These are phyloP conservation scores for Strix uralensis DNA, from an alignment of 2,113 vertebrate genomes.

Conservation along the genomic window DNA sequence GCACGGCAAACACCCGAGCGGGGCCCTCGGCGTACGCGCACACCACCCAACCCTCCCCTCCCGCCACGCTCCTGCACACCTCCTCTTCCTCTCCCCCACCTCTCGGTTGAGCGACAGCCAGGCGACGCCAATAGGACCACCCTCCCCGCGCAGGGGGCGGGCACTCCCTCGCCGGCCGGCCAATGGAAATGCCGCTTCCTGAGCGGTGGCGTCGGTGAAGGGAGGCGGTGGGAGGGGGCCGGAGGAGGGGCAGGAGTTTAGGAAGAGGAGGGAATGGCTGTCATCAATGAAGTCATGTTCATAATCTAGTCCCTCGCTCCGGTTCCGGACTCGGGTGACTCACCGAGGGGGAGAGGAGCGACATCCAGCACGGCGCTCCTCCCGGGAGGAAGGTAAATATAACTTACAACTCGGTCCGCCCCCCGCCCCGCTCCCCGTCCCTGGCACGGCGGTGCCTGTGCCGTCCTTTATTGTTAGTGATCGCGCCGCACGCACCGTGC, in stretches of 20 bases:
- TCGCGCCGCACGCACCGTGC: neutral
- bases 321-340: constrained; percentile 54
- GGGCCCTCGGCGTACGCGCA: neutral
- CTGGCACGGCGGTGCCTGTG: neutral
- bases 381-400: constrained; percentile 73
- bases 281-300: constrained; percentile 85
- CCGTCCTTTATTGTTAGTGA: neutral
- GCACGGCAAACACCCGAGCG: fast-evolving
- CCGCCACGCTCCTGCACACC: constrained; percentile 44
- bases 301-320: constrained; percentile 69
- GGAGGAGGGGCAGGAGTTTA: constrained; percentile 75
- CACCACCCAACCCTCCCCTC: neutral
- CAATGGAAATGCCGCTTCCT: constrained; percentile 46
- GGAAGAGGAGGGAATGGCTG: constrained; percentile 82
- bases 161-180: neutral
- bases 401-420: constrained; percentile 56
- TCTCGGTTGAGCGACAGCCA: constrained; percentile 1
- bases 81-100: neutral
- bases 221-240: constrained; percentile 29
- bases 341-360: constrained; percentile 55
- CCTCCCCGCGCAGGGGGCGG: neutral
- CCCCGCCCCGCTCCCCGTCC: neutral
- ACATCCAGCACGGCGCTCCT: constrained; percentile 48
- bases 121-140: fast-evolving
- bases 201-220: neutral